These are phyloP conservation scores for Drosophila virilis DNA, from an alignment of 1,140 invertebrate species.

Conservation along the genomic window DNA sequence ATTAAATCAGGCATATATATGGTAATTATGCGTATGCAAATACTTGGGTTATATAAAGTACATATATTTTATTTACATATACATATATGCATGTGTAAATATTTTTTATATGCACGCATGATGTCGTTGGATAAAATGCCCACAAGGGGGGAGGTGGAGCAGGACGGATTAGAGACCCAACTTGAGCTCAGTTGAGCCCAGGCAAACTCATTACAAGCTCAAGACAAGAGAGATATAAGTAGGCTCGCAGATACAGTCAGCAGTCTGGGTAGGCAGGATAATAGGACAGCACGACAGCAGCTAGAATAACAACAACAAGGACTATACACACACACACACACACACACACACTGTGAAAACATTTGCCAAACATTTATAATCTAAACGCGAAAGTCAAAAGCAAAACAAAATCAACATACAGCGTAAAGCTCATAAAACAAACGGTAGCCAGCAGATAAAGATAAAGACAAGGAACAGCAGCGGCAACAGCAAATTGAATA, in stretches of 20 bases:
- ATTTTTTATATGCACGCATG: neutral
- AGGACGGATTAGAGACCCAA: neutral
- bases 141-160: neutral
- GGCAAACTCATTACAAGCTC: conserved; percentile 4
- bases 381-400: conserved; percentile 66
- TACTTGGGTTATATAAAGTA: neutral
- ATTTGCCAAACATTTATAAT: conserved; percentile 75
- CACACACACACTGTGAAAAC: conserved; percentile 59
- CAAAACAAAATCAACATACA: conserved; percentile 59
- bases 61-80: conserved; percentile 2
- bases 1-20: neutral
- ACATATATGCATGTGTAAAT: neutral
- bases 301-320: conserved; percentile 24
- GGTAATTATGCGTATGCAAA: neutral
- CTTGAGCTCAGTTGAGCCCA: neutral
- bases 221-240: neutral
- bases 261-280: conserved; percentile 4
- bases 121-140: conserved; percentile 7
- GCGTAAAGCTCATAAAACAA: conserved; percentile 52
- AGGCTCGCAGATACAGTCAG: conserved; percentile 5
- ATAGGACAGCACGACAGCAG: conserved; percentile 33
- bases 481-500: conserved; percentile 58
- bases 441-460: conserved; percentile 19
- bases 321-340: neutral
- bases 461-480: conserved; percentile 22